Percentiles rank a stretch among this genome's conserved stretches.
phyloP scores from a whole-genome alignment of 2,113 vertebrate species.

The Salminus brasiliensis region DNA sequence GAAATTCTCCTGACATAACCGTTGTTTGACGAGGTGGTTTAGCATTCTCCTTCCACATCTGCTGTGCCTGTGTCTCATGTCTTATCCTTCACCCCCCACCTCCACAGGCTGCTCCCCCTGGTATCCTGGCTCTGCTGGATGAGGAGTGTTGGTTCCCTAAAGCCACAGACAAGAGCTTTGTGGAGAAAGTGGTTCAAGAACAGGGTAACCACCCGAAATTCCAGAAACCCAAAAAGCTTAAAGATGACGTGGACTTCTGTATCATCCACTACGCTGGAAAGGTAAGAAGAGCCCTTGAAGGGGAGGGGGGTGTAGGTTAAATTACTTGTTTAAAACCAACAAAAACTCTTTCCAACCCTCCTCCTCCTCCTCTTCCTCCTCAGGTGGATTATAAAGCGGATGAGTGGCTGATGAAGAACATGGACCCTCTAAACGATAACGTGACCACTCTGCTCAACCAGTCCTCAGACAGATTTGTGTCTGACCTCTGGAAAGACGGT shows the following conservation, averaged over 20 bases:
- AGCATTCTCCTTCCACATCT: constrained; percentile 65
- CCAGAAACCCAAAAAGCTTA: constrained; percentile 96
- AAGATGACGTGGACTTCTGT: constrained; percentile 96
- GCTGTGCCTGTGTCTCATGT: background rate
- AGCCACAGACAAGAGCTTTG: constrained; percentile 96
- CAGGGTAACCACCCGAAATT: constrained; percentile 95
- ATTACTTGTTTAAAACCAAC: background rate
- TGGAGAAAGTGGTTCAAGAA: constrained; percentile 95
- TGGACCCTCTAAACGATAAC: constrained; percentile 97
- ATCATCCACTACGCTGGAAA: constrained; percentile 97
- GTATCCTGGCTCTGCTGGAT: constrained; percentile 92
- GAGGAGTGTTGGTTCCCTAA: constrained; percentile 99
- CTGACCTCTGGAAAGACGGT: constrained; percentile 98
- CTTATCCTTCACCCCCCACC: background rate
- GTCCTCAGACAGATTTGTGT: constrained; percentile 95
- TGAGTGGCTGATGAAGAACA: constrained; percentile 99
- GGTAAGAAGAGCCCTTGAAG: constrained; percentile 68
- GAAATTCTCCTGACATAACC: no score
- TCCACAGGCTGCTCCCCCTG: constrained; percentile 88
- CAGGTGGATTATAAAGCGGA: constrained; percentile 98
- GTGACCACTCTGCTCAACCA: constrained; percentile 92
- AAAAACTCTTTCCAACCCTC: background rate
- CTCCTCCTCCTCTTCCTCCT: background rate
- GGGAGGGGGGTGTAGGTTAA: background rate
- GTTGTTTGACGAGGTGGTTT: background rate